These are phyloP conservation scores for Drosophila fuyamai DNA, from an alignment of 1,140 invertebrate species.

Conservation along the genomic window DNA sequence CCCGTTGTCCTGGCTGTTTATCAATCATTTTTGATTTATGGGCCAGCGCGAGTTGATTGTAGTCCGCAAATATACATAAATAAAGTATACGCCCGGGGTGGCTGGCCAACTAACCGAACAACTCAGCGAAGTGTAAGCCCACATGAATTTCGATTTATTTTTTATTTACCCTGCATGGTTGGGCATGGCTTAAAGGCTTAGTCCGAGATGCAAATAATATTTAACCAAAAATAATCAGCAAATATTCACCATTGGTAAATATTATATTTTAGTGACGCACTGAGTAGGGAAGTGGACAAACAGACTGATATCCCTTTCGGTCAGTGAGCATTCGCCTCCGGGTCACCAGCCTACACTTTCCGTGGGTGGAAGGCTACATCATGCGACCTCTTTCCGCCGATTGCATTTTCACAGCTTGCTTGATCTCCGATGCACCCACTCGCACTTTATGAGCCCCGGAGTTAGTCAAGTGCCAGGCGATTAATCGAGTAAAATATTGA, in stretches of 20 bases:
- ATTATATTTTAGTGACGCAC: slow-evolving; percentile 11
- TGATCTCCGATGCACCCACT: slow-evolving; percentile 45
- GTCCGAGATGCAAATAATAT: slow-evolving; percentile 54
- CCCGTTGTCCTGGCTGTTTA: slow-evolving; percentile 48
- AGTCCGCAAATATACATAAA: slow-evolving; percentile 47
- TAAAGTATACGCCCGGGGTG: slow-evolving; percentile 45
- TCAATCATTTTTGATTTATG: slow-evolving; percentile 82
- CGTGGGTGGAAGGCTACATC: slow-evolving; percentile 5
- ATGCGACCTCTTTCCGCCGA: slow-evolving; percentile 7
- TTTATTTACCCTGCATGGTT: slow-evolving; percentile 28
- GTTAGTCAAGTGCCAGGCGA: slow-evolving; percentile 70
- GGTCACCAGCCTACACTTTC: slow-evolving; percentile 21
- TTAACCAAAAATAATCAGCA: slow-evolving; percentile 56
- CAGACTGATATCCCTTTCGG: slow-evolving; percentile 46
- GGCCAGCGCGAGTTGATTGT: slow-evolving; percentile 37
- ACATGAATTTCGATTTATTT: slow-evolving; percentile 65
- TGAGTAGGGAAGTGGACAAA: slow-evolving; percentile 26
- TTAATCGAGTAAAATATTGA: slow-evolving; percentile 64
- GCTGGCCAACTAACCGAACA: slow-evolving; percentile 41
- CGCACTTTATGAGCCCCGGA: slow-evolving; percentile 56
- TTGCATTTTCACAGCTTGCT: slow-evolving; percentile 46
- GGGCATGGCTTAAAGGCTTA: slow-evolving; percentile 65
- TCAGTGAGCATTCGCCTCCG: slow-evolving; percentile 61
- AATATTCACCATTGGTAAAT: slow-evolving; percentile 49
- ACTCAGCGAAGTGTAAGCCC: slow-evolving; percentile 28